Percentiles rank a stretch among this genome's conserved stretches.
phyloP scores from a whole-genome alignment of 2,113 vertebrate species.

The Mobula hypostoma region DNA sequence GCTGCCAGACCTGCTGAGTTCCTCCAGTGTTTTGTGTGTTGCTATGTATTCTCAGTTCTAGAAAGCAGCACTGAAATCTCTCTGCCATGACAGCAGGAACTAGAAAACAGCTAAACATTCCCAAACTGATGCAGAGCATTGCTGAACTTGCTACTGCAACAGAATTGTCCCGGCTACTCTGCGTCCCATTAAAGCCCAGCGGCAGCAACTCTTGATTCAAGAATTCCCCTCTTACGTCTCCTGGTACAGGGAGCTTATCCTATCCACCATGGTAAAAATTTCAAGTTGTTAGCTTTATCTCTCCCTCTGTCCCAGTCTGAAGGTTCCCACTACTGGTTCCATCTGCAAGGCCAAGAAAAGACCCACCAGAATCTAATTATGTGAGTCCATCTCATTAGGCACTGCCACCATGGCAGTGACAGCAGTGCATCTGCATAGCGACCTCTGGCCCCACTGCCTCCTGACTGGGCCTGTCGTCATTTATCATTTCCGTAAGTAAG shows the following conservation, averaged over 20 bases:
- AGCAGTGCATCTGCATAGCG: slow-evolving; percentile 25
- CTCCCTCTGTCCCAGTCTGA: neutral
- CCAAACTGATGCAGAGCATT: neutral
- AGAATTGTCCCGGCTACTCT: neutral
- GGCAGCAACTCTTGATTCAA: neutral
- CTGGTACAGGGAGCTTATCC: neutral
- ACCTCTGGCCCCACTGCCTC: slow-evolving; percentile 4
- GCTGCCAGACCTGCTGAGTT: no score
- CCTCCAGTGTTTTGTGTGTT: no score
- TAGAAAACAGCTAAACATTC: neutral
- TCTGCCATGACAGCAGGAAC: neutral
- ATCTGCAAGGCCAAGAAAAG: neutral
- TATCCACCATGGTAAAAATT: no score
- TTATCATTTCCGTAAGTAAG: slow-evolving; percentile 16
- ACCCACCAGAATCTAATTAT: slow-evolving; percentile 1
- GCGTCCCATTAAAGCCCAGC: neutral
- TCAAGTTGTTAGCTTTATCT: neutral
- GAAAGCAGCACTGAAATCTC: neutral
- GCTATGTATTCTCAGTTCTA: neutral
- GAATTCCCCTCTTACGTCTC: neutral
- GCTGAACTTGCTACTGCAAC: neutral
- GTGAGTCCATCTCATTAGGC: slow-evolving; percentile 8
- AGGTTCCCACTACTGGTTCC: neutral
- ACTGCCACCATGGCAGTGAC: neutral
- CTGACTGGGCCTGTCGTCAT: neutral